Evolutionary conservation across 2,113 vertebrate species (phyloP), one percentile per base, ranked within the genome.

Genomic region (Callionymus lyra): DNA sequence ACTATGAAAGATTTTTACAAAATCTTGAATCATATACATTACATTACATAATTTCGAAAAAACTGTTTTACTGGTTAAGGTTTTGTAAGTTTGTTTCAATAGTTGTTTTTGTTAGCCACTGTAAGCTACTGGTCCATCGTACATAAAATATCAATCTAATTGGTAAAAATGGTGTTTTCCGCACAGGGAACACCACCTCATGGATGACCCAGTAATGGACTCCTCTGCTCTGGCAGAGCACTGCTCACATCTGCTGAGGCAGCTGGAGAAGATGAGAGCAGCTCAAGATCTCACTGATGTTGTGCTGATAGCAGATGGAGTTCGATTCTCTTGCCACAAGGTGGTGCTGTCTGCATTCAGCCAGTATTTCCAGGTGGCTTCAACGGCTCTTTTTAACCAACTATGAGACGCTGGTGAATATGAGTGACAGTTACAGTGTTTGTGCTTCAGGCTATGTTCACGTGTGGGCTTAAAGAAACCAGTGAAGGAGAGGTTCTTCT

Each of bases 311-410:
- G 87, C 89, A 1, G 90, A 91, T 49, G 90, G 79, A 6, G 65
- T 88, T 65, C 59, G 58, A 16, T 94, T 94, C 57, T 81, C 85
- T 4, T 95, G 92, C 82, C 93, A 95, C 74, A 85, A 86, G 44
- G 73, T 91, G 51, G 83, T 96, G 34, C 79, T 96, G 47, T 88
- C 89, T 47, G 87, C 90, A 2, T 96, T 92, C 63, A 94, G 92
- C 27, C 88, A 89, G 15, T 96, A 93, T 48, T 96, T 95, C 76
- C 88, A 77, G 69, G 91, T 77, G 36, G 10, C 33, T 15, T 19
- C 14, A 6, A 32, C 12, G 14, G 2, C 3, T 3, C 6, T 37
- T 37, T 37, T 13, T 37, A 10, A 36, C 12, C 4, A n/a, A 36
- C 5, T 12, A 12, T 13, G 12, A 15, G 12, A 8, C 14, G 12